Evolutionary conservation across 2,888 invertebrate genomes (phyloP), one percentile per base, ranked within the genome.

Genomic region (Aphodius sticticus): DNA sequence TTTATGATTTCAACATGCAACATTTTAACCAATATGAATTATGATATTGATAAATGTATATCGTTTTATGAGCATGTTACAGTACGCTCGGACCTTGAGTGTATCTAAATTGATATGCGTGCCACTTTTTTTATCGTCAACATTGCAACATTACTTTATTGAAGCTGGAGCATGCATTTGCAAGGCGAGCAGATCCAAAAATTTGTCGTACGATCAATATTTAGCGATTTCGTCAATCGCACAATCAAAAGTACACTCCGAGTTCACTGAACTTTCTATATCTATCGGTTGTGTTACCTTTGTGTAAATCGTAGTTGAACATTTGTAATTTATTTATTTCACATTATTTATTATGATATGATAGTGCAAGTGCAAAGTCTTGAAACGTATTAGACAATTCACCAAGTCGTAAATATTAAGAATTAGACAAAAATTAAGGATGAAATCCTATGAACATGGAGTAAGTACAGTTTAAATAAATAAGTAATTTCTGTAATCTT

Each of bases 401-500:
- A 12, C 53, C 1, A 26, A 26, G 26, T 26, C 26, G 26, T 26
- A 2, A 26, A 26, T 26, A 26, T 26, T 26, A 26, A 26, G 26
- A 26, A 26, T 26, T 26, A 26, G 26, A 26, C 2, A 26, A 26
- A 26, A 26, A 26, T 26, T 2, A 26, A 26, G 26, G 26, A 26
- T 26, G 26, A 26, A 26, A 26, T 26, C 26, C 3, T 26, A 26
- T 26, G 26, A 26, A 26, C 3, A 26, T 3, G 26, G 26, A 26
- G 26, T 26, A 26, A 1, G 5, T 70, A n/a, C n/a, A 70, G n/a
- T 70, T 16, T 72, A 16, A 72, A 77, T 16, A 53, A 76, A 77
- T 26, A 92, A 90, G 90, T 87, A 92, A 84, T 88, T 92, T 88
- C 91, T 92, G 89, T 90, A 90, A 85, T 88, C 85, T 79, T 83